Percentiles rank a stretch among this genome's conserved stretches.
phyloP scores from a whole-genome alignment of 2,113 vertebrate genomes.

The Ciconia maguari region DNA sequence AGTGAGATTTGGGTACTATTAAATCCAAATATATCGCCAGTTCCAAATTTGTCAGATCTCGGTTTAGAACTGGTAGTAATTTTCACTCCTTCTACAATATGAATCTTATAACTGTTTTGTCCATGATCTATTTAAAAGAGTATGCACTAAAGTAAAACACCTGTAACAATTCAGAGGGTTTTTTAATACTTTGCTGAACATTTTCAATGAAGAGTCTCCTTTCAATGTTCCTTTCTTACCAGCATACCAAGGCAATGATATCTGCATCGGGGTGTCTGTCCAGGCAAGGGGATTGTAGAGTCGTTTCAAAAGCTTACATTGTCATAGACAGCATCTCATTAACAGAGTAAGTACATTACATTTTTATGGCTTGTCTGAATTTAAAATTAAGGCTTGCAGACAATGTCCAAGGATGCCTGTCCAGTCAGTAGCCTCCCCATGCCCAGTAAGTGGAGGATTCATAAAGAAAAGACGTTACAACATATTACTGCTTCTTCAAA shows the following conservation, averaged over 20 bases:
- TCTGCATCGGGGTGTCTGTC: not conserved
- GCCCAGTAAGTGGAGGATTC: not conserved
- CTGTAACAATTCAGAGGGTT: accelerated
- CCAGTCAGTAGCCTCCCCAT: not conserved
- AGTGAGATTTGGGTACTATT: not conserved
- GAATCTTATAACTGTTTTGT: not conserved
- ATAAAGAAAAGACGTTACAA: not conserved
- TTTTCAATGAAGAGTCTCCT: not conserved
- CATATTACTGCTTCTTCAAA: not conserved
- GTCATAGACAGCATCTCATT: not conserved
- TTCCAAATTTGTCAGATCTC: not conserved
- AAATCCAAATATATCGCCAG: not conserved
- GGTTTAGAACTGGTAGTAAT: not conserved
- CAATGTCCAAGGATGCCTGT: not conserved
- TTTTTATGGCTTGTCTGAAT: not conserved
- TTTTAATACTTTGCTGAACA: not conserved
- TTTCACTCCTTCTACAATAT: not conserved
- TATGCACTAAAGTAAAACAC: not conserved
- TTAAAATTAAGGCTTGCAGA: not conserved
- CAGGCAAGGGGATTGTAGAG: not conserved
- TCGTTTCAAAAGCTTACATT: not conserved
- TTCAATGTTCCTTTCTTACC: not conserved
- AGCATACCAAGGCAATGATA: not conserved
- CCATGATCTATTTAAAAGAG: not conserved
- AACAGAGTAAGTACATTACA: not conserved